phyloP scores from a whole-genome alignment of 2,113 vertebrate species.

The Prunella fulvescens region DNA sequence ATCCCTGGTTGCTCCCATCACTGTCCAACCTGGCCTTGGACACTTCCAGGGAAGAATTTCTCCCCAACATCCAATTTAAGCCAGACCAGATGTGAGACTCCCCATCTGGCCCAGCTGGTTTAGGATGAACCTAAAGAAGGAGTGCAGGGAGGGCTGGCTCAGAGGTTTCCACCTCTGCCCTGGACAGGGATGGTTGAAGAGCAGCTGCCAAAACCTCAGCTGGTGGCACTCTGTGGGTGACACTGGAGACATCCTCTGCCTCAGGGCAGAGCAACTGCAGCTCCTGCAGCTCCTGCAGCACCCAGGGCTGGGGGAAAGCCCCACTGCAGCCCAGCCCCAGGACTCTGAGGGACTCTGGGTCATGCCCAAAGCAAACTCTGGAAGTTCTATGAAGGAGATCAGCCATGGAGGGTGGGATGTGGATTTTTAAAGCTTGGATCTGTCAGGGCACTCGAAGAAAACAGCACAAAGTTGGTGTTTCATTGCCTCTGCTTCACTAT shows the following conservation, averaged over 20 bases:
- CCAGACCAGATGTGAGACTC: no score
- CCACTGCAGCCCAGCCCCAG: neutral
- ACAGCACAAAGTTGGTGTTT: neutral
- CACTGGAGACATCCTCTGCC: neutral
- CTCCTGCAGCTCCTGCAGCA: neutral
- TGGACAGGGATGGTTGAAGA: neutral
- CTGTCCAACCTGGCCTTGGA: neutral
- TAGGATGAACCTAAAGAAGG: neutral
- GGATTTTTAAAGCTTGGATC: neutral
- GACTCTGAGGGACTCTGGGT: neutral
- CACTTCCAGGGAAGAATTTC: neutral
- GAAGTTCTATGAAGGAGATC: neutral
- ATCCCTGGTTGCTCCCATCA: neutral
- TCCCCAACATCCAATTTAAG: neutral
- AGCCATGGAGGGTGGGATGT: neutral
- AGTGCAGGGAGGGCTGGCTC: neutral
- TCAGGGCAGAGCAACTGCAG: neutral
- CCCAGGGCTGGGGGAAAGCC: neutral
- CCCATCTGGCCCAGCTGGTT: neutral
- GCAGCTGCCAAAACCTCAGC: neutral
- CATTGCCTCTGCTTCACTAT: neutral
- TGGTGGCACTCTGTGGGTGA: neutral
- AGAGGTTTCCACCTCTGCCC: neutral
- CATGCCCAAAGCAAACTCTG: neutral
- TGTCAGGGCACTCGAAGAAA: neutral